phyloP scores from a whole-genome alignment of 2,797 vertebrate species.

The Ptychobarbus kaznakovi region DNA sequence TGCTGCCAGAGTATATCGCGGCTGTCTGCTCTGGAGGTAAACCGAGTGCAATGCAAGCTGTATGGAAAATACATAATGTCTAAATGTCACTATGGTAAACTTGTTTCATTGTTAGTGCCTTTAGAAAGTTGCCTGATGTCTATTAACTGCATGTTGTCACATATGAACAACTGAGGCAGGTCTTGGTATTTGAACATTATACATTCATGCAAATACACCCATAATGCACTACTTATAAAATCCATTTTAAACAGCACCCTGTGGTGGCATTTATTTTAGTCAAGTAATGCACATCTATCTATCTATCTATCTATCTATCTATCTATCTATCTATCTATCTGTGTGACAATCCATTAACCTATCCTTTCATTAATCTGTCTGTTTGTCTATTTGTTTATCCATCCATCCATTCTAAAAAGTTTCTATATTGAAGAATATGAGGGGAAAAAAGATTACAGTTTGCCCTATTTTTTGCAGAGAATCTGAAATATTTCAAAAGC shows the following conservation, averaged over 20 bases:
- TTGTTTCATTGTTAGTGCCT: background rate
- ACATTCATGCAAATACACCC: background rate
- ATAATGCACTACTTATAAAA: background rate
- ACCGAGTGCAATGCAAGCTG: conserved; percentile 27
- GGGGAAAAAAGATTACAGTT: background rate
- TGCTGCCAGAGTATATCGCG: conserved; percentile 24
- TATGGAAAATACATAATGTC: conserved; percentile 7
- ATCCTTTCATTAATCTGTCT: background rate
- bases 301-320: background rate
- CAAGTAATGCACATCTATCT: no score
- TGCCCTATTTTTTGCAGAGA: background rate
- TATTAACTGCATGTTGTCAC: background rate
- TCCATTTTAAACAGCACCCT: no score
- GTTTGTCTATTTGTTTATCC: background rate
- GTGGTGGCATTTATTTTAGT: no score
- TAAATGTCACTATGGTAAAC: conserved; percentile 56
- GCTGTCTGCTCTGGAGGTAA: conserved; percentile 37
- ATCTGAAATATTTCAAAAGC: conserved; percentile 18
- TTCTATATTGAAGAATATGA: background rate
- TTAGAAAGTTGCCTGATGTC: background rate
- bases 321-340: background rate
- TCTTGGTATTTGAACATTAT: background rate
- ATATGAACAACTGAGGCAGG: background rate
- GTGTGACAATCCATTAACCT: background rate
- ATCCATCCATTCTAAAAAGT: background rate